Base-by-base conservation (phyloP, 2,113 vertebrate species). In the Hippolais icterina region DNA sequence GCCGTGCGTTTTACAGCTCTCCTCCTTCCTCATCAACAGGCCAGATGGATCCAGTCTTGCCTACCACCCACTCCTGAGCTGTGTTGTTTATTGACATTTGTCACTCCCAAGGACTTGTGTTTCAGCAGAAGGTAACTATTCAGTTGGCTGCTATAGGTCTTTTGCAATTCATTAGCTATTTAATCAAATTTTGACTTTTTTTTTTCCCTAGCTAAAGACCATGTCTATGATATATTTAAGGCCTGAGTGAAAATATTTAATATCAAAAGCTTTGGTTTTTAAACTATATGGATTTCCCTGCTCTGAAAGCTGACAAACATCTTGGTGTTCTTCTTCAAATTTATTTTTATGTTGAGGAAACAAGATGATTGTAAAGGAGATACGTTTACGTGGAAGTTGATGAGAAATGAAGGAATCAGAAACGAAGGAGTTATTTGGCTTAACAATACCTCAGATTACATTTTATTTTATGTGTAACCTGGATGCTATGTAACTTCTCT, bases 41-140 rank as follows among this genome's bases (percentile, higher is more conserved):
- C 94, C 94, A 94, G 83, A 80, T 93, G 88, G 94, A 86, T 92
- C 71, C 15, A 74, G 42, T 65, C 85, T 83, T 87, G 63, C 70
- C 63, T 88, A 21, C 85, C 79, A 86, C 88, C 83, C 50, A 75
- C 90, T 92, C 49, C 81, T 63, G 46, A 91, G 78, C 68, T 68
- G 31, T 47, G 56, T 41, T 89, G 71, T 85, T 85, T 86, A 49
- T 49, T 76, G 84, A 75, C 59, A 65, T 68, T 82, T 84, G 61
- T 84, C 74, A 64, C 70, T 80, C 87, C 63, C 78, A 80, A 83
- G 81, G 71, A 39, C 75, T 94, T 83, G 12, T 1, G 6, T 60
- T 82, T 80, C 68, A 86, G 53, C 33, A 80, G 84, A 77, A 81
- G 33, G 18, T 52, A 70, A 59, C 25, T 66, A 39, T 63, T 91